phyloP scores from a whole-genome alignment of 2,113 vertebrate genomes.

The Chaetura pelagica region DNA sequence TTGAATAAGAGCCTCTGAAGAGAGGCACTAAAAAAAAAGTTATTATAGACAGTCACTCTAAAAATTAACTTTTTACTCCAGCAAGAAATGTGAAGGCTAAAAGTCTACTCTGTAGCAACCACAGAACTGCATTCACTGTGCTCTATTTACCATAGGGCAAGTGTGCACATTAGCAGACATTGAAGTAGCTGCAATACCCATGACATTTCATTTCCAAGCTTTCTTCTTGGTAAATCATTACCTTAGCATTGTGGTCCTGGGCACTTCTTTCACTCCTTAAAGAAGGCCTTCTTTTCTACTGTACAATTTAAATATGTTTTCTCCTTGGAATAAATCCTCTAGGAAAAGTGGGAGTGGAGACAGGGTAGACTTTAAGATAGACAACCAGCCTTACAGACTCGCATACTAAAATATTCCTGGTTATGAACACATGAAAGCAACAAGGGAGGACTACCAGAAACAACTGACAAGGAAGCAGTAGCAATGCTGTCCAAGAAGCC shows the following conservation, averaged over 20 bases:
- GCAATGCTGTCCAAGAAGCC: not conserved
- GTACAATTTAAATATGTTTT: not conserved
- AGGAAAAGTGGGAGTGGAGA: not conserved
- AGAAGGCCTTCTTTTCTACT: not conserved
- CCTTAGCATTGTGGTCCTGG: not conserved
- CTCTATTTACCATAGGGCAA: not conserved
- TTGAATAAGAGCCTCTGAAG: not conserved
- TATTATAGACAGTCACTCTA: not conserved
- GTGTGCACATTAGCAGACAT: not conserved
- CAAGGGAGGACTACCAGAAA: not conserved
- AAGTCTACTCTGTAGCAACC: not conserved
- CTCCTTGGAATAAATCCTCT: not conserved
- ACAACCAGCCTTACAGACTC: not conserved
- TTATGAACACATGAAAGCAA: not conserved
- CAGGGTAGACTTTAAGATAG: not conserved
- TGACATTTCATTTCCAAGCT: not conserved
- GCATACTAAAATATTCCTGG: not conserved
- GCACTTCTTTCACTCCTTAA: not conserved
- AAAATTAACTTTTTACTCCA: not conserved
- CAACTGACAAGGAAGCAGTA: not conserved
- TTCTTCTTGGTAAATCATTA: not conserved
- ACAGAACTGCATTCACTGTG: not conserved
- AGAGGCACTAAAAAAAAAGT: not conserved
- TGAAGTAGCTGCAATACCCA: not conserved
- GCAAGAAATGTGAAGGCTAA: not conserved